A percentile compares a stretch with the other conserved stretches of the same genome.
phyloP scores from a whole-genome alignment of 2,113 vertebrate genomes.

The Cyanistes caeruleus region DNA sequence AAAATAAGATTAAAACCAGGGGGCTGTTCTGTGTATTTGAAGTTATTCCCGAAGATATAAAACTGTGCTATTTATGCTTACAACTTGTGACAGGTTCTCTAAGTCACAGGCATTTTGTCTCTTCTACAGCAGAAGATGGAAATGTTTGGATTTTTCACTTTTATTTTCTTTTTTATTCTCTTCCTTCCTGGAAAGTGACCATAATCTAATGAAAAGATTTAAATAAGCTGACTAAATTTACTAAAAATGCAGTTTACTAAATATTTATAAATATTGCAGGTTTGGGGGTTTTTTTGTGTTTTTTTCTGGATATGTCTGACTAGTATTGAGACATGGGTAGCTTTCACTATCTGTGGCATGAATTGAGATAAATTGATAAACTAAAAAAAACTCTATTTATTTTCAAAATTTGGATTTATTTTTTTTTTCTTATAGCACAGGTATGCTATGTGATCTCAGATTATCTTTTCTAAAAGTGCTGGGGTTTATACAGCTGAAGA shows the following conservation, averaged over 20 bases:
- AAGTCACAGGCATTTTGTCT: neutral
- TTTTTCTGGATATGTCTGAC: neutral
- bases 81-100: conserved; percentile 22
- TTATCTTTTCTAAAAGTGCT: neutral
- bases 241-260: neutral
- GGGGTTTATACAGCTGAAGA: accelerated
- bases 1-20: conserved; percentile 47
- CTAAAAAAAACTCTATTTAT: neutral
- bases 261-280: neutral
- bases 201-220: neutral
- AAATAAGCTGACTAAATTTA: neutral
- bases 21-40: neutral
- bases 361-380: neutral
- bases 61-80: conserved; percentile 27
- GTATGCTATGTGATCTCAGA: accelerated
- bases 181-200: neutral
- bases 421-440: no score
- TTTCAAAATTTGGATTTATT: neutral
- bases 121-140: neutral
- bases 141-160: neutral
- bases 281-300: no score
- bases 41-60: conserved; percentile 12
- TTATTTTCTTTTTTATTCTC: neutral
- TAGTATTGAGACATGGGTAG: neutral
- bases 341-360: neutral